These are phyloP conservation scores for Wasmannia auropunctata DNA, from an alignment of 1,140 invertebrate genomes.

Conservation along the genomic window DNA sequence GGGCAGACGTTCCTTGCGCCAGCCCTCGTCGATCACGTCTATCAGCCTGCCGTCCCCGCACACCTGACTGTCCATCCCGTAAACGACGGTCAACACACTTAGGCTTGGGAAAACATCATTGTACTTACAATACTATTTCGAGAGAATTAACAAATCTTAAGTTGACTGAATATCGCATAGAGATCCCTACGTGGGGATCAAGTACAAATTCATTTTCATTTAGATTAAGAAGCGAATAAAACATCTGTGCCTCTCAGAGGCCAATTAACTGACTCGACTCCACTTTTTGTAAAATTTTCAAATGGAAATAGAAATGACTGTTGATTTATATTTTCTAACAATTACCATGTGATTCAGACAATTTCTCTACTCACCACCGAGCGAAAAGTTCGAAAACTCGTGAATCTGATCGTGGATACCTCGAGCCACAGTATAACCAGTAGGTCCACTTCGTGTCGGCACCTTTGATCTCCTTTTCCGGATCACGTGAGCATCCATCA, in stretches of 20 bases:
- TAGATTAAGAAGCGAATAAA: neutral
- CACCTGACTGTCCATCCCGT: constrained; percentile 87
- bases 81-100: constrained; percentile 28
- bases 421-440: too few species aligned
- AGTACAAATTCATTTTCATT: neutral
- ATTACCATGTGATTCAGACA: neutral
- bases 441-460: too few species aligned
- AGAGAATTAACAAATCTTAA: neutral
- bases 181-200: neutral
- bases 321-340: neutral
- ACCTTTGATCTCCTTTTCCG: too few species aligned
- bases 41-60: constrained; percentile 91
- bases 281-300: neutral
- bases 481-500: too few species aligned
- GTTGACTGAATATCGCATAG: neutral
- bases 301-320: neutral
- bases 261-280: neutral
- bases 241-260: neutral
- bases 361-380: neutral
- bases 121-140: constrained; percentile 5
- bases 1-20: constrained; percentile 94
- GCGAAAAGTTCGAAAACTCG: neutral
- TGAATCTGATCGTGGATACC: too few species aligned
- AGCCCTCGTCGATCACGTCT: constrained; percentile 95
- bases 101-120: constrained; percentile 26